These are phyloP conservation scores for Aleiodes sp. DNA, from an alignment of 1,140 invertebrate species.

Conservation along the genomic window DNA sequence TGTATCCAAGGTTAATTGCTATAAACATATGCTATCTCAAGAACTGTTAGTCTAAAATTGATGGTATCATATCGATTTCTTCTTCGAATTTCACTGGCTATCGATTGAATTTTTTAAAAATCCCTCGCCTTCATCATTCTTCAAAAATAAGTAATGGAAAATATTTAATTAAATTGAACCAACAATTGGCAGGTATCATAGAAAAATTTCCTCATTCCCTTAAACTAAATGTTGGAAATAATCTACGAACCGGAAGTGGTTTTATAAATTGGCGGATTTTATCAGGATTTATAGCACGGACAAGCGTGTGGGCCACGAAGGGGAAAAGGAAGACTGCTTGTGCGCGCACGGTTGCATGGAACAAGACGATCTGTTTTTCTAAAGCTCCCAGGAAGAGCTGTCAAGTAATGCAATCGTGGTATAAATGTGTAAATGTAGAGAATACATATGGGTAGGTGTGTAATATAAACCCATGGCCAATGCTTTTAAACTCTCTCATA, in stretches of 20 bases:
- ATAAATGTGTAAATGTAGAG: constrained; percentile 1
- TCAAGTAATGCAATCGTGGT: constrained; percentile 34
- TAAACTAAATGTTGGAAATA: constrained; percentile 15
- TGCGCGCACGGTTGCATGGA: constrained; percentile 34
- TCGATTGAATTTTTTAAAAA: no score
- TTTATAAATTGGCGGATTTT: constrained; percentile 42
- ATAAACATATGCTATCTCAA: no score
- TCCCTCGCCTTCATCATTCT: no score
- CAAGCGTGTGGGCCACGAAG: constrained; percentile 15
- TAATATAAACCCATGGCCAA: constrained; percentile 10
- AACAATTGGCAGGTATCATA: no score
- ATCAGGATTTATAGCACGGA: constrained; percentile 30
- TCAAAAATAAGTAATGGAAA: no score
- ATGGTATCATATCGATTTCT: no score
- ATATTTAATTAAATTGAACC: no score
- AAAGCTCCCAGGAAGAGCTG: constrained; percentile 45
- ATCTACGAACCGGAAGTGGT: constrained; percentile 42
- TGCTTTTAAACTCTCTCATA: constrained; percentile 30
- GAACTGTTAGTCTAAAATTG: no score
- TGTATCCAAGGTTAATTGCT: no score
- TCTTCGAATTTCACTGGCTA: no score
- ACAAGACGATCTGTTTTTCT: constrained; percentile 40
- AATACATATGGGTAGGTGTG: constrained; percentile 1
- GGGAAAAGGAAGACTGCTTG: constrained; percentile 10
- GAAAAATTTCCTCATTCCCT: background rate